Conservation (phyloP, 1,140 invertebrate species). For the Drosophila sulfurigaster region DNA sequence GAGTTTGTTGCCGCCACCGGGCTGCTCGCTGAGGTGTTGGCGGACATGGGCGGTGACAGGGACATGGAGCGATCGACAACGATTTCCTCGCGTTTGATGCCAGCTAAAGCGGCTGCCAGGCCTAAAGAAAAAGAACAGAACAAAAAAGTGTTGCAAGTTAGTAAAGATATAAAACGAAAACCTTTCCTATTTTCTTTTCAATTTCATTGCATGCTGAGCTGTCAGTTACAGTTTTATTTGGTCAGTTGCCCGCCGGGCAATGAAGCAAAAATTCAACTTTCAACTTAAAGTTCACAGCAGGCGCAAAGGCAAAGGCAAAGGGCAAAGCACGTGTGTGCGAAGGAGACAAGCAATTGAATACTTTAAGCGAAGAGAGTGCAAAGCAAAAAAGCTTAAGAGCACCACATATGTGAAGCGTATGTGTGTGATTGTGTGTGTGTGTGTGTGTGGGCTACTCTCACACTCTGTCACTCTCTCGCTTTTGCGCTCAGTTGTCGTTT, state of each 20-base stretch:
- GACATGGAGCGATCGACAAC: slow-evolving; percentile 80
- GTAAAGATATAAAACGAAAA: slow-evolving; percentile 7
- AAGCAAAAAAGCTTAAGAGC: slow-evolving; percentile 36
- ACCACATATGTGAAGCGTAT: slow-evolving; percentile 23
- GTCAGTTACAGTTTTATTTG: slow-evolving; percentile 39
- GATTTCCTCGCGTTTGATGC: slow-evolving; percentile 84
- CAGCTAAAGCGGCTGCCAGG: slow-evolving; percentile 84
- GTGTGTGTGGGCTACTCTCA: slow-evolving; percentile 8
- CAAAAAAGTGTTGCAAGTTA: slow-evolving; percentile 32
- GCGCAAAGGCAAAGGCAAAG: too few species aligned
- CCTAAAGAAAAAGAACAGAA: slow-evolving; percentile 67
- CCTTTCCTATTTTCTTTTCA: neutral
- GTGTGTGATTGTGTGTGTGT: slow-evolving; percentile 5
- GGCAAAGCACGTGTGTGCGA: slow-evolving; percentile 7
- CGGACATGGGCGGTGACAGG: slow-evolving; percentile 81
- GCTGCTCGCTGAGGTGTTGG: slow-evolving; percentile 72
- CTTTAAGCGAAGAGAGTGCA: slow-evolving; percentile 32
- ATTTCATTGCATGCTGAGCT: slow-evolving; percentile 28
- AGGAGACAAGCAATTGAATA: neutral
- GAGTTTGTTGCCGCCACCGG: slow-evolving; percentile 53
- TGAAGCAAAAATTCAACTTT: slow-evolving; percentile 3
- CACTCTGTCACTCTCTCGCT: neutral
- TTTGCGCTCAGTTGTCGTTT: slow-evolving; percentile 38
- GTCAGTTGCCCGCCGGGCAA: slow-evolving; percentile 34
- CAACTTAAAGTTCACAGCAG: slow-evolving; percentile 24